Conservation (phyloP, 2,888 invertebrate genomes). For the Hybos culiciformis region DNA sequence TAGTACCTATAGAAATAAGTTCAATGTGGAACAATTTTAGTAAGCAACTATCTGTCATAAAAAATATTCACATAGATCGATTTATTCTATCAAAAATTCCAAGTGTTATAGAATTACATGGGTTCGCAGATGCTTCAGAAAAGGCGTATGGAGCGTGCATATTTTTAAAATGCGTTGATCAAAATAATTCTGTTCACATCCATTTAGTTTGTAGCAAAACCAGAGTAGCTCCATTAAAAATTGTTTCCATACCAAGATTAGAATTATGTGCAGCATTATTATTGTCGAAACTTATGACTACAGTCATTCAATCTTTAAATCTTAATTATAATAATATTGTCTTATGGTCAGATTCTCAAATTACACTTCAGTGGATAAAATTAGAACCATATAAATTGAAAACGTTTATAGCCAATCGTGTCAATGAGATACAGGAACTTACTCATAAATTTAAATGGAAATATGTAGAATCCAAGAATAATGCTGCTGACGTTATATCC, state of each 20-base stretch:
- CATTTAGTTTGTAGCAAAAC: constrained; percentile 10
- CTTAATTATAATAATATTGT: neutral
- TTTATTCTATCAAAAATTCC: neutral
- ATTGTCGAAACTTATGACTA: neutral
- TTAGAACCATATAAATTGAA: neutral
- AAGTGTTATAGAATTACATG: constrained; percentile 6
- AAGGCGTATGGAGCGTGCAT: constrained; percentile 6
- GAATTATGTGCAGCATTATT: constrained; percentile 7
- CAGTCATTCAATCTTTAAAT: neutral
- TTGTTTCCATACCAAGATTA: constrained; percentile 4
- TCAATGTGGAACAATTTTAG: constrained; percentile 5
- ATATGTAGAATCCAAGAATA: neutral
- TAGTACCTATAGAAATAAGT: constrained; percentile 7
- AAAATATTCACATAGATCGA: neutral
- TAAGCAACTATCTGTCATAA: neutral
- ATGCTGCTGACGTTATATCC: neutral
- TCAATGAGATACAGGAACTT: neutral
- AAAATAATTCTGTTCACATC: constrained; percentile 1
- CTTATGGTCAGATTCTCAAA: neutral
- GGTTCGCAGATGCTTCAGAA: constrained; percentile 12
- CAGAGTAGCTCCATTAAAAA: constrained; percentile 8
- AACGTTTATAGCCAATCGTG: neutral
- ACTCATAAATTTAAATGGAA: neutral
- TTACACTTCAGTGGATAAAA: neutral
- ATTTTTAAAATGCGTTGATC: constrained; percentile 1